Conservation (phyloP, 2,113 vertebrate species). For the Leucoraja erinaceus region DNA sequence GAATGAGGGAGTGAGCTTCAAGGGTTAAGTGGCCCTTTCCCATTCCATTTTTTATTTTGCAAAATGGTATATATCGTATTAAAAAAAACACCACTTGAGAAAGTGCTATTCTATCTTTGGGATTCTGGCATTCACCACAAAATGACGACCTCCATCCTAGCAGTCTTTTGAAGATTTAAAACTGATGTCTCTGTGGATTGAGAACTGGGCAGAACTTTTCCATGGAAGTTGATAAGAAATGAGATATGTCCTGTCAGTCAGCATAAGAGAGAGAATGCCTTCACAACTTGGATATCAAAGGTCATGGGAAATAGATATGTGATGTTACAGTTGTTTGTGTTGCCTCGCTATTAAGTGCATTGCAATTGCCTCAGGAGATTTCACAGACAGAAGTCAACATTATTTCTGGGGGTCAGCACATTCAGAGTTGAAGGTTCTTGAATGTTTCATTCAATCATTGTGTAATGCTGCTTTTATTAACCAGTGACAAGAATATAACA, state of each 20-base stretch:
- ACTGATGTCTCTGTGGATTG: not conserved
- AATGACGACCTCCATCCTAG: not conserved
- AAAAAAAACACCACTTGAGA: not conserved
- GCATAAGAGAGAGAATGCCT: not conserved
- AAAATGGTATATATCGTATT: not conserved
- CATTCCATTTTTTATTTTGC: too few species aligned
- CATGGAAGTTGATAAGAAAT: not conserved
- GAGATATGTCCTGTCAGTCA: not conserved
- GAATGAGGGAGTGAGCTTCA: too few species aligned
- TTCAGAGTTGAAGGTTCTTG: not conserved
- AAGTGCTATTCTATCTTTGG: not conserved
- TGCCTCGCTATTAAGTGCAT: slow-evolving; percentile 21
- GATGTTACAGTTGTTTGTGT: slow-evolving; percentile 17
- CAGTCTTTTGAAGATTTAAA: slow-evolving; percentile 1
- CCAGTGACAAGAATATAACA: not conserved
- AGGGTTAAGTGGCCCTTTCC: too few species aligned
- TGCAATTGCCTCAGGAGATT: slow-evolving; percentile 28
- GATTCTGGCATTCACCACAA: not conserved
- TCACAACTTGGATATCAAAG: slow-evolving; percentile 1
- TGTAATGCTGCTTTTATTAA: slow-evolving; percentile 23
- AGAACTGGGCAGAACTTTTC: not conserved
- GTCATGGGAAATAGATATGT: slow-evolving; percentile 25
- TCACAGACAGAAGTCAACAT: slow-evolving; percentile 1
- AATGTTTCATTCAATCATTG: not conserved
- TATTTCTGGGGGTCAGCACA: not conserved